Base-by-base conservation (phyloP, 2,113 vertebrate species). In the Brachirus orientalis region DNA sequence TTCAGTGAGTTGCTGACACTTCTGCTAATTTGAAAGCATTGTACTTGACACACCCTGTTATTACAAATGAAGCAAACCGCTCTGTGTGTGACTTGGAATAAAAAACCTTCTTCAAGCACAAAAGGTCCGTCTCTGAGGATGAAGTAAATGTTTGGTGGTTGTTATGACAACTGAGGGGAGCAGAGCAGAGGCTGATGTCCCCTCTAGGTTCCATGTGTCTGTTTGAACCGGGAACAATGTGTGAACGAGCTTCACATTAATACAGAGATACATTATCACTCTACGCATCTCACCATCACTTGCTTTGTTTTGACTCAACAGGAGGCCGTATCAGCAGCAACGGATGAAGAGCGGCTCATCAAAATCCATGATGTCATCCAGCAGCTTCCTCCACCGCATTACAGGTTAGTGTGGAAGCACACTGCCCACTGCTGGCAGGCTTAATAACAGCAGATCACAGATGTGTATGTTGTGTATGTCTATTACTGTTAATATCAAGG, bases 311-410 rank as follows among this genome's bases (percentile, higher is more conserved):
- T 36, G 18, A 55, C 56, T 74, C 37, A 71, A 51, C 87, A 99
- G 98, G 97, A 99, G 2, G 97, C 98, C 0, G 97, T 99, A 75
- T 98, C 97, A 72, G 97, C 96, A 71, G 97, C 97, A 43, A 97
- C 98, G 0, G 98, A 99, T 10, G 97, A 99, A 80, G 98, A 99
- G 5, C 88, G 97, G 59, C 87, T 99, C 88, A 95, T 99, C 65
- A 99, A 97, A 91, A 99, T 99, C 77, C 96, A 99, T 13, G 98
- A 99, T 43, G 97, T 98, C 89, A 99, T 99, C 83, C 97, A 99
- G 77, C 98, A 99, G 80, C 94, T 99, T 60, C 98, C 98, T 3
- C 96, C 97, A 0, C 98, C 98, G 19, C 97, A 99, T 93, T 99
- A 99, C 92, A 95, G 98, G 97, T 98, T 69, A 85, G 90, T 70